Conservation (phyloP, 2,888 invertebrate species). For the Acholoe squamosa region DNA sequence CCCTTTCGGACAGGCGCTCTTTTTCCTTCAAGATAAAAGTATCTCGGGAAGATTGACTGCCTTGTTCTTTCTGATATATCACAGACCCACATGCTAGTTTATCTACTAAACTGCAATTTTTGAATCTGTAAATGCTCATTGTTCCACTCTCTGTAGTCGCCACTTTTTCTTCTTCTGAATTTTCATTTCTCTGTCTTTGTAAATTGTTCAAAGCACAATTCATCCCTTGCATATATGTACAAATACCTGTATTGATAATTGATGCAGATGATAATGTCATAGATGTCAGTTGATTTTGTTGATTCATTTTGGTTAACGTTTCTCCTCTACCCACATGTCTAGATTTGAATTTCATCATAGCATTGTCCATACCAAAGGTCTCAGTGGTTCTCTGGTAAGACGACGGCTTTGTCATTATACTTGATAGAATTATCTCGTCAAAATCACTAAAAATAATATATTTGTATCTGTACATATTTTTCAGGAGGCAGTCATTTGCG, state of each 20-base stretch:
- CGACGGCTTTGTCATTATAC: neutral
- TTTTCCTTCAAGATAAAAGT: neutral
- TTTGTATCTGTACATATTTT: neutral
- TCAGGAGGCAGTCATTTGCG: neutral
- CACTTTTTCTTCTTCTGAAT: no score
- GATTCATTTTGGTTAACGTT: neutral
- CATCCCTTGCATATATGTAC: neutral
- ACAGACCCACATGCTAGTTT: neutral
- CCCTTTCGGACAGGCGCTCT: neutral
- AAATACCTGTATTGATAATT: neutral
- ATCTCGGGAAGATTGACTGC: neutral
- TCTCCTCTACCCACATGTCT: neutral
- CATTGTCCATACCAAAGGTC: neutral
- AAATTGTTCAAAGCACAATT: neutral
- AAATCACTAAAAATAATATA: neutral
- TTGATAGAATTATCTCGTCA: neutral
- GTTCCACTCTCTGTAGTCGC: no score
- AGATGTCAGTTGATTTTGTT: neutral
- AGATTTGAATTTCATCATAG: neutral
- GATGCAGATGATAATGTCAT: neutral
- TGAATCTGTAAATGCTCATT: neutral
- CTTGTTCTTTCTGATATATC: neutral
- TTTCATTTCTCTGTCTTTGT: no score
- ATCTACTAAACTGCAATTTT: neutral
- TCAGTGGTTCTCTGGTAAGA: neutral